These are phyloP conservation scores for Gallinago jamesoni DNA, from an alignment of 2,113 vertebrate species.

Conservation along the genomic window DNA sequence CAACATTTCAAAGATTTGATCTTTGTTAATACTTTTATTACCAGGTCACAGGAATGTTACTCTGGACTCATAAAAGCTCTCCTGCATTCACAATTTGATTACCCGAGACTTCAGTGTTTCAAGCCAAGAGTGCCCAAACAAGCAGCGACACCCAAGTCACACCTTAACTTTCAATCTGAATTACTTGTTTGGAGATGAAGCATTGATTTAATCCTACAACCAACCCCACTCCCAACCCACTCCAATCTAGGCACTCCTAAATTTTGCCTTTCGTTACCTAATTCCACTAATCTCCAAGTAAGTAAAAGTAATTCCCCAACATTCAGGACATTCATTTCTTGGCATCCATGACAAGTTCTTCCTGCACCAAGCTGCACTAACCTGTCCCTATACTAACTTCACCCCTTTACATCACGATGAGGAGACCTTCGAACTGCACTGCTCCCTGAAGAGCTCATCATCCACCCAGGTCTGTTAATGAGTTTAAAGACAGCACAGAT, in stretches of 20 bases:
- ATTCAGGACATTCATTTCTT: neutral
- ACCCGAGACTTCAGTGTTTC: neutral
- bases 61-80: neutral
- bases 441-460: neutral
- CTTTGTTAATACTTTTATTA: neutral
- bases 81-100: neutral
- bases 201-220: neutral
- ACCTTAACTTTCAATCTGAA: neutral
- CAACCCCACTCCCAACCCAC: neutral
- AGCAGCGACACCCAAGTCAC: neutral
- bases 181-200: neutral
- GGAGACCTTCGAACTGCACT: neutral
- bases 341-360: neutral
- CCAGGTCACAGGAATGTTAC: neutral
- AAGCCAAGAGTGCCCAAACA: neutral
- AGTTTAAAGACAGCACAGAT: neutral
- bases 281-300: neutral
- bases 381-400: neutral
- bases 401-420: accelerated
- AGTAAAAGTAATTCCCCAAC: neutral
- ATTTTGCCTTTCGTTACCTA: neutral
- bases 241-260: neutral
- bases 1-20: neutral
- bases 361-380: neutral
- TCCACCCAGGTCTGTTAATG: neutral